Evolutionary conservation across 2,888 invertebrate genomes (phyloP), one percentile per base, ranked within the genome.

Genomic region (Acronicta alni): DNA sequence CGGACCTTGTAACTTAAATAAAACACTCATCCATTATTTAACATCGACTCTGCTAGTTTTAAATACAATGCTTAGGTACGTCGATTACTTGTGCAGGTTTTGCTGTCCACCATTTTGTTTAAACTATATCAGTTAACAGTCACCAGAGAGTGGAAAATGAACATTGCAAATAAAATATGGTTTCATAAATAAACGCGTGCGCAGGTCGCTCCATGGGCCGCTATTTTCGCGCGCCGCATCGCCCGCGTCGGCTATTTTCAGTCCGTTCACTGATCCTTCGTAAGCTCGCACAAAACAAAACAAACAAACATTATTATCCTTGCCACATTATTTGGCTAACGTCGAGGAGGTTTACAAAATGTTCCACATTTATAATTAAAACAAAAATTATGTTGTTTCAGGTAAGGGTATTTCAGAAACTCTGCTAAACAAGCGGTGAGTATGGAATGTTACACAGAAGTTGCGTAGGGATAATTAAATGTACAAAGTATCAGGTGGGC

Each of bases 221-320:
- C 84, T 91, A 91, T 90, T 90, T 90, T 83, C 74, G 86, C 83
- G 75, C 39, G 45, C 59, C 69, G 53, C 67, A 55, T 62, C 81
- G 77, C 84, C 75, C 79, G 79, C 85, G 69, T 75, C 72, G 82
- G 66, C 79, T 91, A 90, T 91, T 90, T 90, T 75, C 82, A 84
- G 82, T 68, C 52, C 71, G 81, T 82, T 72, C 83, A 82, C 64
- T 77, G 86, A 79, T 87, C 86, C 84, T 84, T 75, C 32, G 70
- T 63, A 67, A 68, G 56, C 61, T 72, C 57, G 49, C 54, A 72
- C 72, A 67, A 83, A 81, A 72, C 72, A 67, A 83, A 81, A 83
- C 68, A 85, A 82, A 85, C 71, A 84, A 75, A 78, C 78, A 65
- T 57, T 54, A 60, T 67, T 67, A 72, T 74, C 63, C 60, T 72